Conservation (phyloP, 92 coral and sea anemone species). For the Epizoanthus scotinus region DNA sequence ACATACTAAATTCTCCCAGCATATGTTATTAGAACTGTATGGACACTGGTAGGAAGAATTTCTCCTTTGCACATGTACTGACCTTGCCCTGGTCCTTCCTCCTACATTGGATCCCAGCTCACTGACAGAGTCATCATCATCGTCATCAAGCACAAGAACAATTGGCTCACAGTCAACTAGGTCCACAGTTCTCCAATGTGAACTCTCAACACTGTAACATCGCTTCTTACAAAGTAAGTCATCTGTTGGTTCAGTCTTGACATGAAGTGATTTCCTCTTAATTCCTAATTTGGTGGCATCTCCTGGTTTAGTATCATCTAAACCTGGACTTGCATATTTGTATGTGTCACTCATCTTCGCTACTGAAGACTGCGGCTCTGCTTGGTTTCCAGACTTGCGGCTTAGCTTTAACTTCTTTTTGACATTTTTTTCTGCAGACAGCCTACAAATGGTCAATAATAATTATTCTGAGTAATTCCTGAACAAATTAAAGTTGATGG, state of each 20-base stretch:
- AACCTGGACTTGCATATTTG: not conserved
- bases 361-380: not conserved
- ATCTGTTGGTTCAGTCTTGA: constrained; percentile 24
- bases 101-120: not conserved
- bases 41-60: no score
- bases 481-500: not conserved
- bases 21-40: no score
- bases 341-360: not conserved
- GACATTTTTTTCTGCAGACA: constrained; percentile 16
- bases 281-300: not conserved
- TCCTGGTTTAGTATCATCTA: not conserved
- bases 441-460: not conserved
- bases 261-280: constrained; percentile 18
- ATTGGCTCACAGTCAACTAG: constrained; percentile 13
- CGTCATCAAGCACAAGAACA: constrained; percentile 38
- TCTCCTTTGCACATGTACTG: no score
- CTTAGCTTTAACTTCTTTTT: constrained; percentile 11
- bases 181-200: not conserved
- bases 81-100: constrained; percentile 6
- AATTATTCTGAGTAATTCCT: not conserved
- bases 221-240: constrained; percentile 11
- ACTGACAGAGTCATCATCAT: not conserved
- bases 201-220: not conserved
- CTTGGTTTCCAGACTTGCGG: not conserved
- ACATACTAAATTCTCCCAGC: no score